Conservation (phyloP, 2,113 vertebrate species). For the Oenanthe oenanthe region DNA sequence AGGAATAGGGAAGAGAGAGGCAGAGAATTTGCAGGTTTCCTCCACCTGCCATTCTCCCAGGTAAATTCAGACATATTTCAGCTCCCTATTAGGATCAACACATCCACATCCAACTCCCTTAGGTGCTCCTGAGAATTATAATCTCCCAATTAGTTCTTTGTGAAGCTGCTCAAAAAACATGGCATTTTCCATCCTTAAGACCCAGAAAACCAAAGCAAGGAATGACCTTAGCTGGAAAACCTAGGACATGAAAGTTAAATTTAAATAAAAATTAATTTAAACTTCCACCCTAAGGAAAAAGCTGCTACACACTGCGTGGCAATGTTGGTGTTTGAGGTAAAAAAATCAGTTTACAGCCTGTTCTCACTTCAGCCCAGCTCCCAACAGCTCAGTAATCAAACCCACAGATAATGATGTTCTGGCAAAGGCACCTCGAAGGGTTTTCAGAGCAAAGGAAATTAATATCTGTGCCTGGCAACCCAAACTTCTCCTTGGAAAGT, state of each 20-base stretch:
- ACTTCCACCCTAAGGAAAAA: neutral
- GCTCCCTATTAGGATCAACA: neutral
- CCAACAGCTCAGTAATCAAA: constrained; percentile 8
- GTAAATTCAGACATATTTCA: neutral
- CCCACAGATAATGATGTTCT: neutral
- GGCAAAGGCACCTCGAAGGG: neutral
- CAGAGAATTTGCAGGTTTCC: neutral
- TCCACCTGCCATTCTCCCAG: neutral
- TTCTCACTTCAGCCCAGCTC: constrained; percentile 9
- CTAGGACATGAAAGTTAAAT: neutral
- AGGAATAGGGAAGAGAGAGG: neutral
- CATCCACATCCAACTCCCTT: neutral
- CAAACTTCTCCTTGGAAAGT: constrained; percentile 21
- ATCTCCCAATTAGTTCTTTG: neutral
- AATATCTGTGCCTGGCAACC: constrained; percentile 25
- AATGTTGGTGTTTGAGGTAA: neutral
- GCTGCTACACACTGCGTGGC: neutral
- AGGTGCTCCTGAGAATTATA: neutral
- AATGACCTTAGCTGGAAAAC: neutral
- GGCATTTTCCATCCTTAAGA: neutral
- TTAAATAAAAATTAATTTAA: neutral
- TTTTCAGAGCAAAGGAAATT: constrained; percentile 27
- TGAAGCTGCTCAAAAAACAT: neutral
- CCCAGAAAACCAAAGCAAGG: neutral
- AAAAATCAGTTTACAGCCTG: neutral